These are phyloP conservation scores for Molossus alvarezi DNA, from an alignment of 2,797 vertebrate species.

Conservation along the genomic window DNA sequence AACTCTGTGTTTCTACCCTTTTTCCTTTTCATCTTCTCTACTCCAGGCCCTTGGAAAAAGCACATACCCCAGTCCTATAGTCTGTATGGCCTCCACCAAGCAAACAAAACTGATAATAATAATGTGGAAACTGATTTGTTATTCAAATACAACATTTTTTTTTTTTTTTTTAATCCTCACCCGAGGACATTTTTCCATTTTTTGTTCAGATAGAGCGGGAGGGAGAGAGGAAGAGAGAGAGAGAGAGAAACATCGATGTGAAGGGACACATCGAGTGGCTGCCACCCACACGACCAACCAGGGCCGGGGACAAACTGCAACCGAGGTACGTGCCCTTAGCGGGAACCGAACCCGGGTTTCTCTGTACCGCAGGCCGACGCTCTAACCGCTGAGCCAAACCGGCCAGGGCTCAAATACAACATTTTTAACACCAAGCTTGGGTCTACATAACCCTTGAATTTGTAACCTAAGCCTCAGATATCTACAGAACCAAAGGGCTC, in stretches of 20 bases:
- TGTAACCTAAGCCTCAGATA: conserved; percentile 60
- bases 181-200: no score
- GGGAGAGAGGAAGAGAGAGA: no score
- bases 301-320: no score
- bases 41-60: not conserved
- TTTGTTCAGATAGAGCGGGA: no score
- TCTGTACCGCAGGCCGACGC: no score
- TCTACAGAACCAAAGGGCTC: not conserved
- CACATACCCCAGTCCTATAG: not conserved
- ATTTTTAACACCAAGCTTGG: not conserved
- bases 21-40: not conserved
- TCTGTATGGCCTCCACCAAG: not conserved
- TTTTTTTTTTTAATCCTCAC: no score
- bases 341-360: no score
- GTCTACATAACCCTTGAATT: not conserved
- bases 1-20: not conserved
- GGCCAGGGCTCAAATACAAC: not conserved
- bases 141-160: not conserved
- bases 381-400: no score
- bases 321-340: no score
- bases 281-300: no score
- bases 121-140: not conserved
- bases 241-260: no score
- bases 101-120: not conserved
- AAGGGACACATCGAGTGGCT: no score